These are phyloP conservation scores for Ceratina australensis DNA, from an alignment of 1,140 invertebrate genomes.

Conservation along the genomic window DNA sequence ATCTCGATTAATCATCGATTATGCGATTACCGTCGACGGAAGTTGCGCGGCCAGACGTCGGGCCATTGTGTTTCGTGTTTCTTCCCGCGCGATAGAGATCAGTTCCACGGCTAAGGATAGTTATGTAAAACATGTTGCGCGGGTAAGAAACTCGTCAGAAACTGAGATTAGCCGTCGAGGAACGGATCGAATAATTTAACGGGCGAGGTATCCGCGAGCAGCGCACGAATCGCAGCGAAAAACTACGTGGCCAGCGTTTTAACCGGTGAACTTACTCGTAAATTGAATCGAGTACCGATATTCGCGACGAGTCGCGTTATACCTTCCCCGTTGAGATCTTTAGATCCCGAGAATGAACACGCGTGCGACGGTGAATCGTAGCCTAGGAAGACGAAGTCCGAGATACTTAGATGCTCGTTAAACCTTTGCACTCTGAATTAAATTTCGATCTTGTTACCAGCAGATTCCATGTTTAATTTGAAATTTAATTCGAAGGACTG, in stretches of 20 bases:
- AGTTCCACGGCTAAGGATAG: background rate
- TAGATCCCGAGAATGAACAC: background rate
- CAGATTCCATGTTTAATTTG: no score
- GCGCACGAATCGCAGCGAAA: constrained; percentile 1
- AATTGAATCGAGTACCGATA: constrained; percentile 9
- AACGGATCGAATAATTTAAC: constrained; percentile 31
- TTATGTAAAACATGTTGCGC: constrained; percentile 14
- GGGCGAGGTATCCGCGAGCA: background rate
- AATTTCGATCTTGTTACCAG: background rate
- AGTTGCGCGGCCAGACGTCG: background rate
- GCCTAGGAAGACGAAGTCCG: no score
- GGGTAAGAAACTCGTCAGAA: constrained; percentile 10
- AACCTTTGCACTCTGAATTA: background rate
- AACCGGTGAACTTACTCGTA: constrained; percentile 12
- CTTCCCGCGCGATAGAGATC: constrained; percentile 1
- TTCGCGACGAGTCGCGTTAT: no score
- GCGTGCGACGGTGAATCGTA: no score
- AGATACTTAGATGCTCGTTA: background rate
- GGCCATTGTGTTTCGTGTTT: background rate
- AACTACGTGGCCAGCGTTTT: constrained; percentile 27
- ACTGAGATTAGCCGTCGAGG: background rate
- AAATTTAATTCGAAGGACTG: no score
- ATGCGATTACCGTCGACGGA: background rate
- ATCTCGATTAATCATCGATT: background rate
- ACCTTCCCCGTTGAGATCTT: no score